phyloP scores from a whole-genome alignment of 2,113 vertebrate genomes.

The Trogon melanurus region DNA sequence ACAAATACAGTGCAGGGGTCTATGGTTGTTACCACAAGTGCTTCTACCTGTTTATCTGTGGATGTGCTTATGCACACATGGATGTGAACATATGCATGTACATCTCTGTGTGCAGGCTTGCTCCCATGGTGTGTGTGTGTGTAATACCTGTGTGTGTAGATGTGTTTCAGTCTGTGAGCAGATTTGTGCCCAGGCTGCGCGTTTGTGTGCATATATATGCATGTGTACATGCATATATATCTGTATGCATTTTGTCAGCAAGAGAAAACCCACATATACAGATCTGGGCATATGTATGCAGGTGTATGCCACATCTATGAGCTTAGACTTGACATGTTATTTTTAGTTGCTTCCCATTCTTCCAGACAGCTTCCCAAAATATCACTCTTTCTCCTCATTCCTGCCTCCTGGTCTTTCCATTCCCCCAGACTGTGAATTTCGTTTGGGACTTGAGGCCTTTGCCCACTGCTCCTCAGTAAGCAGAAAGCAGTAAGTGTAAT shows the following conservation, averaged over 20 bases:
- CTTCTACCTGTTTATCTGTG: not conserved
- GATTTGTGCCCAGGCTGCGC: not conserved
- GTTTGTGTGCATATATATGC: rapidly evolving
- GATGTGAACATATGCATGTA: rapidly evolving
- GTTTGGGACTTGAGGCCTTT: not conserved
- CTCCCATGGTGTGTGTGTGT: rapidly evolving
- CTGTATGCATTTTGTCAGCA: not conserved
- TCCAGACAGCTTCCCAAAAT: not conserved
- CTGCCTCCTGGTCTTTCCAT: not conserved
- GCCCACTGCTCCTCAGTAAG: slow-evolving; percentile 2
- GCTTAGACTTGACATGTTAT: not conserved
- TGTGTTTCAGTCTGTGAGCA: not conserved
- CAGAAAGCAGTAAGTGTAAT: slow-evolving; percentile 55
- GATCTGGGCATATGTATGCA: not conserved
- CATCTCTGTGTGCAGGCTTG: not conserved
- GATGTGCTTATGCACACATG: too few species aligned
- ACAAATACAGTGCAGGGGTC: rapidly evolving
- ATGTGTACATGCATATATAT: not conserved
- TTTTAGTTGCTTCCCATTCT: not conserved
- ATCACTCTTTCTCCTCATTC: not conserved
- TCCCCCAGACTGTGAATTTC: not conserved
- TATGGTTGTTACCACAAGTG: not conserved
- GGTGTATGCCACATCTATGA: not conserved
- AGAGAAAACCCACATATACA: not conserved
- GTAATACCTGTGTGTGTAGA: not conserved